Evolutionary conservation across 2,797 vertebrate genomes (phyloP).

Genomic region (Poeciliopsis turneri): DNA sequence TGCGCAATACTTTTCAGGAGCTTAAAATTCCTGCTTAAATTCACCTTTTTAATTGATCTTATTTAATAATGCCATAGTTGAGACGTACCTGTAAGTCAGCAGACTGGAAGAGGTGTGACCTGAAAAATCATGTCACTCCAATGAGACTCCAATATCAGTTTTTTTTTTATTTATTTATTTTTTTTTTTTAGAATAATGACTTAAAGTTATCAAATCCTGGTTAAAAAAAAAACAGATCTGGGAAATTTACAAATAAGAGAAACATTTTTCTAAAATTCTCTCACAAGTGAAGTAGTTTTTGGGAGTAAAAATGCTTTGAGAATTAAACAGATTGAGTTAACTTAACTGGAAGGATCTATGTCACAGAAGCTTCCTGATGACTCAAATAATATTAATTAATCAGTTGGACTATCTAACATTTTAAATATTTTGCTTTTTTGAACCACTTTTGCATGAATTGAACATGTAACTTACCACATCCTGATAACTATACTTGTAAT

Average conservation of each 20-base stretch:
- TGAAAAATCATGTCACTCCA: neutral
- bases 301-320: neutral
- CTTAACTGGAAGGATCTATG: neutral
- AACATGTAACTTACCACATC: neutral
- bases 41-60: neutral
- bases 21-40: no score
- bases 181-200: neutral
- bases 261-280: neutral
- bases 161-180: no score
- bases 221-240: neutral
- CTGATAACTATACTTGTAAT: neutral
- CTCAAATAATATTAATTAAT: neutral
- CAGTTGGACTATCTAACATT: neutral
- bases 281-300: neutral
- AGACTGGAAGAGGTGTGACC: neutral
- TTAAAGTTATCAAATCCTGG: neutral
- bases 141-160: neutral
- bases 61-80: neutral
- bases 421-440: neutral
- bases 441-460: neutral
- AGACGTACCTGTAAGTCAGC: neutral
- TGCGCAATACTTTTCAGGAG: no score
- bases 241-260: neutral
- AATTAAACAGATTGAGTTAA: neutral
- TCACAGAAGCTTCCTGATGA: neutral